These are phyloP conservation scores for Hemitrygon akajei DNA, from an alignment of 2,797 vertebrate species.

Conservation along the genomic window DNA sequence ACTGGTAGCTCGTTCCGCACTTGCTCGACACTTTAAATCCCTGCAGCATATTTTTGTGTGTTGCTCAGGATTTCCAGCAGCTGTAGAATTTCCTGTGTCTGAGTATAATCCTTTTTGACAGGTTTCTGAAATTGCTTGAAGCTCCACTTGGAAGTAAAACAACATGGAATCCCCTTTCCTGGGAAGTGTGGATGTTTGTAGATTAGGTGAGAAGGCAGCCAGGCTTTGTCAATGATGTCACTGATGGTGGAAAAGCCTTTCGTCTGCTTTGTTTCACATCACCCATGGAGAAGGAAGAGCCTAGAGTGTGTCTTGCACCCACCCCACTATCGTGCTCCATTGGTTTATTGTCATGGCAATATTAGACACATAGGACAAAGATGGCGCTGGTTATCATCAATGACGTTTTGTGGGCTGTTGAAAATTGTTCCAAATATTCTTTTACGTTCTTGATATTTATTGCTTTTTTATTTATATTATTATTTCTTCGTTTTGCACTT, in stretches of 20 bases:
- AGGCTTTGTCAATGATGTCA: neutral
- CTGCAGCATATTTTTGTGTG: no score
- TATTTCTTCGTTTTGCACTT: no score
- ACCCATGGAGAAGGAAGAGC: neutral
- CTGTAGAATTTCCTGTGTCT: no score
- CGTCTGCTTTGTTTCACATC: neutral
- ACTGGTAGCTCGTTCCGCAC: no score
- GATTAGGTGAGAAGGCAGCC: neutral
- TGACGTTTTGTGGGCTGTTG: no score
- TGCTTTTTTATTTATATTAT: no score
- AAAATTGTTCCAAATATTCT: no score
- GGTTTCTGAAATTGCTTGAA: neutral
- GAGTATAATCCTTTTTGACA: neutral
- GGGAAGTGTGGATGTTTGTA: neutral
- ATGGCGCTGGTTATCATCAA: no score
- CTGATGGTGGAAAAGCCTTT: neutral
- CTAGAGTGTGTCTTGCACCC: neutral
- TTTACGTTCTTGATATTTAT: no score
- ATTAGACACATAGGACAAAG: neutral
- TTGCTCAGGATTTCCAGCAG: no score
- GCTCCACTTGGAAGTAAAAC: neutral
- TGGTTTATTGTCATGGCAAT: neutral
- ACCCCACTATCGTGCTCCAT: neutral
- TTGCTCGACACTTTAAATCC: no score
- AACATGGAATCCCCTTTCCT: neutral